Base-by-base conservation (phyloP, 2,888 invertebrate genomes). In the Strigamia maritima region DNA sequence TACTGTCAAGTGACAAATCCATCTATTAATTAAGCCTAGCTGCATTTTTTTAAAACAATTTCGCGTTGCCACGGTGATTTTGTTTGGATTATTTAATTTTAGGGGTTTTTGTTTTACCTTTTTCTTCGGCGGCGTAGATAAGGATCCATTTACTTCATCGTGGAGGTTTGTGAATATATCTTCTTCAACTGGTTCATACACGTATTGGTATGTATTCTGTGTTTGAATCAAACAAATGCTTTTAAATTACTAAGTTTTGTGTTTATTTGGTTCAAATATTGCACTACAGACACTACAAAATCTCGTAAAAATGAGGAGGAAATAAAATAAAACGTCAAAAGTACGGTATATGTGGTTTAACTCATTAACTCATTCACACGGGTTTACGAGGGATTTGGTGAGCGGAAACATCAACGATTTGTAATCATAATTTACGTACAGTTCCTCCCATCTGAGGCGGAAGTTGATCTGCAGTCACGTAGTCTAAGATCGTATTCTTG, bases 401-500 rank as follows among this genome's bases (percentile, higher is more conserved):
- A 2, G 10, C 14, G 40, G 49, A 19, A n/a, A 49, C 49, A 49
- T 49, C 49, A n/a, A 49, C 16, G 8, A 44, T 49, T 31, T 31
- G 16, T n/a, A 49, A 74, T 65, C 38, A n/a, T 16, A 19, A 2
- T 77, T 28, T 78, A 83, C 82, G 80, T 80, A 83, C 83, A 38
- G 81, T 81, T 44, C 87, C 87, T 80, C 87, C 87, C 86, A 87
- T 86, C 77, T 85, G 84, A 76, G 82, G 83, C 77, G 83, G 83
- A 7, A 87, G 91, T 83, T 94, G 91, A 81, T 93, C 92, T 0
- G 90, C 89, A 77, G 91, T 87, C 2, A 97, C 92, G 84, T 89
- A 91, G 19, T 92, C 92, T 81, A 90, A 90, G 75, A 97, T 87
- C 19, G 89, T 90, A 80, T 91, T 90, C 85, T 93, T 93, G 79